Base-by-base conservation (phyloP, 2,888 invertebrate genomes). In the Pollenia angustigena region DNA sequence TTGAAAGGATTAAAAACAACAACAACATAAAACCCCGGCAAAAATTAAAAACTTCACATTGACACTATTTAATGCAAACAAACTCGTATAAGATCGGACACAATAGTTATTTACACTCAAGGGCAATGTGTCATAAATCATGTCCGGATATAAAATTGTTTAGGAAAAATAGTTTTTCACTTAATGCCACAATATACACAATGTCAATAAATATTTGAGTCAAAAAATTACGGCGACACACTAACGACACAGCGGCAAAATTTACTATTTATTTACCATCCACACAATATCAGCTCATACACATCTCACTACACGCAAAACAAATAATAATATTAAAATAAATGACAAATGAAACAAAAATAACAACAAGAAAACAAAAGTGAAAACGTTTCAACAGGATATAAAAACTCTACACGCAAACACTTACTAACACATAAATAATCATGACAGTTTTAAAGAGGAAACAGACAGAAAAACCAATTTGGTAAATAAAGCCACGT, bases 121-220 rank as follows among this genome's bases (percentile, higher is more conserved):
- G 80, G 69, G 71, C 76, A 76, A 85, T 64, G 64, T 76, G 81
- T 72, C 71, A 85, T 81, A 85, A 85, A 81, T 81, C 76, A 81
- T 72, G 76, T 52, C 76, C 60, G 42, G 58, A 64, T 50, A 56
- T 60, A 66, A 66, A 82, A 54, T 56, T 69, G 11, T 75, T 64
- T 18, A n/a, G 23, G 32, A n/a, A 52, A 46, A 69, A 71, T 48
- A 52, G 12, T 68, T 81, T 75, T 58, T 16, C 71, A 81, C 64
- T 81, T 81, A 78, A 81, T 66, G 74, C 23, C 66, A 66, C 2
- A 68, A 60, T n/a, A 69, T 52, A 68, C 60, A 44, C 60, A 75
- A 40, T 60, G 52, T 54, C 68, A 75, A 75, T 75, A 82, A 69
- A 75, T 32, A 76, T 81, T 75, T 81, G 11, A 62, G 54, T 69